Base-by-base conservation (phyloP, 2,888 invertebrate species). In the Rapana venosa region DNA sequence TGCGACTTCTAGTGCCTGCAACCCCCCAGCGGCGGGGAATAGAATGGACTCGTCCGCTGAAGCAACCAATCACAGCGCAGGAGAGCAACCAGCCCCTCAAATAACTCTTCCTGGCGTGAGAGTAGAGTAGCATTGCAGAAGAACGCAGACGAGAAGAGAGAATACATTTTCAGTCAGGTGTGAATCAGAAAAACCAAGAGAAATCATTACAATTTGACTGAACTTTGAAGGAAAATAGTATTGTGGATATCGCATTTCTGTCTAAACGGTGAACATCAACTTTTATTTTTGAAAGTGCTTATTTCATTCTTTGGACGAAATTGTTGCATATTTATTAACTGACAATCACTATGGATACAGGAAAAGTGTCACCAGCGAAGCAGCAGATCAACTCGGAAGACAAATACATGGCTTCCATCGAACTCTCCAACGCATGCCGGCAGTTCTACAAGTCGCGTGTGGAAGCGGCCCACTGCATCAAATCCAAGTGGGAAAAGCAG, bases 351-450 rank as follows among this genome's bases (percentile, higher is more conserved):
- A 77, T 77, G 77, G 77, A 77, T 77, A 77, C 30, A 58, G 15
- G 11, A 58, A 15, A 58, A 77, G 77, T 8, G 32, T 11, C 13
- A 77, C 22, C 32, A 5, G n/a, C 81, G 22, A 15, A 8, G 35
- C 36, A 4, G 11, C 81, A 81, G 36, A 22, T 81, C 22, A 36
- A n/a, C n/a, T 8, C 11, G 32, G 32, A 30, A 15, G 92, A 92
- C 79, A 92, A 92, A 87, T 92, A 92, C 88, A 92, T 90, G 20
- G 93, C 93, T n/a, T 91, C 92, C 17, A 94, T 94, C 56, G 93
- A 93, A 87, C 92, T 94, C 77, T 93, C 93, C 15, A 94, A 94
- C 89, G 93, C 93, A 13, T 94, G 94, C 87, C 91, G 94, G 15
- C 88, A 92, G 81, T 93, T 93, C 90, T 94, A 94, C 90, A 91